Base-by-base conservation (phyloP, 2,888 invertebrate genomes). In the Conomelus anceps region DNA sequence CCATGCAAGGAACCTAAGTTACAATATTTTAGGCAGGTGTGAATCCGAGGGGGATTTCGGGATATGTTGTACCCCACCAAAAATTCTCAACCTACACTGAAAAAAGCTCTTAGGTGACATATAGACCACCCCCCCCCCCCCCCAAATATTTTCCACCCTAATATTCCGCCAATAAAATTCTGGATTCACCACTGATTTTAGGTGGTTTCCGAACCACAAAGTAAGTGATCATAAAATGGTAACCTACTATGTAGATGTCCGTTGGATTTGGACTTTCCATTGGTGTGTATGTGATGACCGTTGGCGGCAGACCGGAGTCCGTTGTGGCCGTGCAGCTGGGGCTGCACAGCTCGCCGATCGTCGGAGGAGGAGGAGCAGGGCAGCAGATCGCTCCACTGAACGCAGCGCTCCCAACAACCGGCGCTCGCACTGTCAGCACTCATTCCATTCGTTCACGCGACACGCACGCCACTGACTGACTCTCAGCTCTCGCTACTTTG, bases 341-440 rank as follows among this genome's bases (percentile, higher is more conserved):
- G 63, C 23, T 86, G 86, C 29, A 24, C 86, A 23, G 24, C 26
- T 24, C n/a, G 85, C 13, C 22, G n/a, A n/a, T n/a, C n/a, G n/a
- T n/a, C n/a, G 24, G 26, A 41, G 22, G 89, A 89, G 41, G 63
- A 87, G 86, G 87, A 23, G 86, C 89, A 88, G 84, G 89, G 88
- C 86, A 89, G 87, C 23, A 89, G 89, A 89, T 89, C 89, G 89
- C 90, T 89, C 90, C 90, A 90, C 86, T 90, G 90, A 24, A 90
- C 90, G 89, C 90, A 90, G 88, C 90, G 88, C 89, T 90, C 90
- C 90, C 90, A 90, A 87, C 90, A 90, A 86, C 90, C 89, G 87
- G 89, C 87, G 22, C 89, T 88, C 87, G 88, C 89, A 63, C 63
- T 63, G n/a, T 86, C 86, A 17, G 26, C 86, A 29, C 86, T 86